Percentiles rank a stretch among this genome's conserved stretches.
These are phyloP conservation scores for Leucophora obtusa DNA, from an alignment of 2,888 invertebrate genomes.

Conservation along the genomic window DNA sequence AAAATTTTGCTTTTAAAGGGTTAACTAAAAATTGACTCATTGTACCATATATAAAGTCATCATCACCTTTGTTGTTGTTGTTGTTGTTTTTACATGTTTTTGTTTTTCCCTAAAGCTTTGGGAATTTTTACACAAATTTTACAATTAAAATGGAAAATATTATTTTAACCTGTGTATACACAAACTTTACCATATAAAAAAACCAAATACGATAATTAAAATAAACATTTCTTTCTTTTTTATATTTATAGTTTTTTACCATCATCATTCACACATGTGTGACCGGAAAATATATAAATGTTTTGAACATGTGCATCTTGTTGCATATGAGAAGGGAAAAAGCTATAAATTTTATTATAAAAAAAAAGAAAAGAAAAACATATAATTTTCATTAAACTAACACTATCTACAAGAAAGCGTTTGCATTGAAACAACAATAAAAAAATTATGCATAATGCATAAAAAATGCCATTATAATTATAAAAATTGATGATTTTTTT, in stretches of 20 bases:
- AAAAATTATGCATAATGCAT: neutral
- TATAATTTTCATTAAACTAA: neutral
- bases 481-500: too few relatives aligned
- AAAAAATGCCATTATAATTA: neutral
- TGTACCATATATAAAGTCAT: neutral
- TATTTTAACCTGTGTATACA: neutral
- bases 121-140: slow-evolving; percentile 16
- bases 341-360: slow-evolving; percentile 16
- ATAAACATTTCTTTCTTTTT: slow-evolving; percentile 25
- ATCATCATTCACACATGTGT: slow-evolving; percentile 37
- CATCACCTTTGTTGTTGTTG: slow-evolving; percentile 6
- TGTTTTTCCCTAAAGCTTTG: neutral
- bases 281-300: slow-evolving; percentile 41
- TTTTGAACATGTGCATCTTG: slow-evolving; percentile 5
- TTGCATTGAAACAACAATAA: neutral
- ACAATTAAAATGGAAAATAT: neutral
- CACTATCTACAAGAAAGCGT: neutral
- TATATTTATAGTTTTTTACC: neutral
- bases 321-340: neutral
- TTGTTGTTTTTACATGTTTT: too few relatives aligned
- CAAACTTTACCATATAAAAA: neutral
- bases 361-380: slow-evolving; percentile 21
- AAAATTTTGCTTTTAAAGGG: neutral
- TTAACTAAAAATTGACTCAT: neutral
- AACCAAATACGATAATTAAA: neutral